phyloP scores from a whole-genome alignment of 2,888 invertebrate genomes.

The Nemapogon koenigi region DNA sequence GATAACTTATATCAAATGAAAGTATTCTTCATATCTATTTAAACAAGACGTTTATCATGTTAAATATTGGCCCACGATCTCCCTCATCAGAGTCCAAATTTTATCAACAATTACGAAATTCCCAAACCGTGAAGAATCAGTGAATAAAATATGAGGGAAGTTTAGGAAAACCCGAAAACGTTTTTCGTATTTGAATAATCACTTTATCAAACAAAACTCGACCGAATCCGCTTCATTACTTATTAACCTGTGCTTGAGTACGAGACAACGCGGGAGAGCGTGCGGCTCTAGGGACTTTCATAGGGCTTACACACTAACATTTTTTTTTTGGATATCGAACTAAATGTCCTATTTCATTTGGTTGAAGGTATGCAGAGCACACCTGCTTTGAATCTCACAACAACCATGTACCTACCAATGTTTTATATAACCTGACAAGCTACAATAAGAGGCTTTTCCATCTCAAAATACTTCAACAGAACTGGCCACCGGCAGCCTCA shows the following conservation, averaged over 20 bases:
- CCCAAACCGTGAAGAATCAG: conserved; percentile 49
- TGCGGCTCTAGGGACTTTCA: conserved; percentile 11
- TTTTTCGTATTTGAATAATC: conserved; percentile 64
- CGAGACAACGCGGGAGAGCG: conserved; percentile 20
- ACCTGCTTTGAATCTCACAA: no score
- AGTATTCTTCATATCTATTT: no score
- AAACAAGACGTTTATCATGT: conserved; percentile 3
- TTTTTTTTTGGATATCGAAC: no score
- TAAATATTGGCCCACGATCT: conserved; percentile 10
- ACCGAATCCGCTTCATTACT: conserved; percentile 55
- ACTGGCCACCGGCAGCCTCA: no score
- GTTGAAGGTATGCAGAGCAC: no score
- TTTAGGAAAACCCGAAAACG: conserved; percentile 58
- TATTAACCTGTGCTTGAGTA: conserved; percentile 52
- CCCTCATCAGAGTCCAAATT: conserved; percentile 25
- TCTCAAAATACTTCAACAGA: no score
- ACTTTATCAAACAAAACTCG: conserved; percentile 61
- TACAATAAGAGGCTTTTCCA: no score
- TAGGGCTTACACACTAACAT: conserved; percentile 19
- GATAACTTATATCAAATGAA: no score
- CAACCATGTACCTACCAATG: no score
- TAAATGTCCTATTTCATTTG: no score
- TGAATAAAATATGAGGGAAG: conserved; percentile 63
- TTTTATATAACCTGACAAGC: no score
- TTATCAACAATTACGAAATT: conserved; percentile 47